Evolutionary conservation across 2,797 vertebrate genomes (phyloP).

Genomic region (Sarcoramphus papa): DNA sequence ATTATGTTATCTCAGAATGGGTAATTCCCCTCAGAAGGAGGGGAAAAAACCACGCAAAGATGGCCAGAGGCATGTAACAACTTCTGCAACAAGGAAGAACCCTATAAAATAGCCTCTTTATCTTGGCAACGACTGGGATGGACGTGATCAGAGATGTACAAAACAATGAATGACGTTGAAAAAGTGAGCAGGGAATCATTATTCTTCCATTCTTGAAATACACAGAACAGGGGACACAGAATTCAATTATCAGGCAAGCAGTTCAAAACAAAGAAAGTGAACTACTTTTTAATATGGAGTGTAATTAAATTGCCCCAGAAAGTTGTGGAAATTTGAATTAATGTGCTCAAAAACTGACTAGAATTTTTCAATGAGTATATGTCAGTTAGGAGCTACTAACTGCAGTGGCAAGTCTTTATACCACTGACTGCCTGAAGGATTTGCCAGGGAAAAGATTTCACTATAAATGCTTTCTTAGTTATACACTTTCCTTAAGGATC

Average conservation of each 20-base stretch:
- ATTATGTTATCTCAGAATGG: neutral
- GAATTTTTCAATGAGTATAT: neutral
- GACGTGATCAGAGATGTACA: neutral
- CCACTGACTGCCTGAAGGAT: neutral
- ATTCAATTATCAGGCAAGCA: neutral
- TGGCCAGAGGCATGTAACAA: neutral
- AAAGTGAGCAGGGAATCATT: neutral
- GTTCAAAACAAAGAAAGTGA: neutral
- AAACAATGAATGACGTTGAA: neutral
- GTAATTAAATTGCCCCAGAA: neutral
- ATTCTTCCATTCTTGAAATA: neutral
- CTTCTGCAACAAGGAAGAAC: neutral
- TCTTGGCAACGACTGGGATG: neutral
- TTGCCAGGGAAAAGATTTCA: neutral
- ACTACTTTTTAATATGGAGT: neutral
- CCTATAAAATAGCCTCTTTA: neutral
- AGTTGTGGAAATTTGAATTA: neutral
- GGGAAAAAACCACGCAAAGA: accelerated
- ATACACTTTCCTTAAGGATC: neutral
- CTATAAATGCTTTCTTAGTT: neutral
- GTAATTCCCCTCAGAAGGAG: neutral
- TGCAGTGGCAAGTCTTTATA: neutral
- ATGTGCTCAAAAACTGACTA: neutral
- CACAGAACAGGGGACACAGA: neutral
- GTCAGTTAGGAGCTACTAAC: neutral